Evolutionary conservation across 2,888 invertebrate species (phyloP).

Genomic region (Ryuthela nishihirai): DNA sequence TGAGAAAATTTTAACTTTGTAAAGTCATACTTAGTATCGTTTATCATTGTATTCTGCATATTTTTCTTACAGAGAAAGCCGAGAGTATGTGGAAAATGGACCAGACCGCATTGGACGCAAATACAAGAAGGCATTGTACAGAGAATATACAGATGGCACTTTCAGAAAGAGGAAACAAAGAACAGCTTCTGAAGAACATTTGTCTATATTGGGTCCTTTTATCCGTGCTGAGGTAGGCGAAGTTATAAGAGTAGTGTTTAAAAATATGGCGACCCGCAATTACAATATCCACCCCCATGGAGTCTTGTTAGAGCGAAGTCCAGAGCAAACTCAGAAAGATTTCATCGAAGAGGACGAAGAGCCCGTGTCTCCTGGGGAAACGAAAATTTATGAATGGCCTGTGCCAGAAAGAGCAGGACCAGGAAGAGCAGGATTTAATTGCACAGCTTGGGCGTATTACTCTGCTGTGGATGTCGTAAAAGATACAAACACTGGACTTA

Average conservation of each 20-base stretch:
- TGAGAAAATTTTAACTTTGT: no score
- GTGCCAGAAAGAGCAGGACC: conserved; percentile 40
- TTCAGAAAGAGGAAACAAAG: conserved; percentile 33
- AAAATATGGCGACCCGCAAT: conserved; percentile 39
- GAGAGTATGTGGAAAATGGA: conserved; percentile 19
- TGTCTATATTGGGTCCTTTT: conserved; percentile 44
- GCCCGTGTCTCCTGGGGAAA: conserved; percentile 38
- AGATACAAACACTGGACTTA: conserved; percentile 38
- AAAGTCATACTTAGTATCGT: no score
- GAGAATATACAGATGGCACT: conserved; percentile 39
- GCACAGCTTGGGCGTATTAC: conserved; percentile 40
- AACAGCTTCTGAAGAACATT: conserved; percentile 15
- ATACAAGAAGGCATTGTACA: conserved; percentile 40
- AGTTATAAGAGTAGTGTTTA: conserved; percentile 37
- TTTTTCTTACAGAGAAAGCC: conserved; percentile 18
- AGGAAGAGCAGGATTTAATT: conserved; percentile 38
- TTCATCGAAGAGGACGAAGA: conserved; percentile 28
- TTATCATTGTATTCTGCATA: no score
- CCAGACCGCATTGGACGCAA: conserved; percentile 35
- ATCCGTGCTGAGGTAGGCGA: conserved; percentile 47
- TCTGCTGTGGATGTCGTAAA: conserved; percentile 38
- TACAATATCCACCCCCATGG: conserved; percentile 40
- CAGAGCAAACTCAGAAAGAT: conserved; percentile 4
- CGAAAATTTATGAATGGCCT: conserved; percentile 38
- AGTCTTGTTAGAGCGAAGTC: conserved; percentile 26